Conservation (phyloP, 2,888 invertebrate species). For the Amiota mariae region DNA sequence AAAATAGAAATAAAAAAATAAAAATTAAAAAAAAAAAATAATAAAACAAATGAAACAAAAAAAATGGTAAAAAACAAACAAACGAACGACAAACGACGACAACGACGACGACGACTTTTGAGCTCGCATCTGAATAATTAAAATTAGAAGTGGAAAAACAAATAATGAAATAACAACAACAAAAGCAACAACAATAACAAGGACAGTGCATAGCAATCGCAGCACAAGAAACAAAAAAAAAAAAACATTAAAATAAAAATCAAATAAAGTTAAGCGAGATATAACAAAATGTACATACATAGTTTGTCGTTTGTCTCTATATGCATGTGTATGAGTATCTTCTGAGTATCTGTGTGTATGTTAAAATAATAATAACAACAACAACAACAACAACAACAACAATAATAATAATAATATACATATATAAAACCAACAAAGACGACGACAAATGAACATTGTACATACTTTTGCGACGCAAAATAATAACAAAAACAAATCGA, state of each 20-base stretch:
- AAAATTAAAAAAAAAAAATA: slow-evolving; percentile 15
- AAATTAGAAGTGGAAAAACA: slow-evolving; percentile 63
- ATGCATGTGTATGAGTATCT: too few species aligned
- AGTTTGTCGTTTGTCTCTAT: slow-evolving; percentile 7
- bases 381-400: slow-evolving; percentile 22
- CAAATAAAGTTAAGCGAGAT: slow-evolving; percentile 51
- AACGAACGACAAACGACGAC: background rate
- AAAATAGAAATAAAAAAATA: slow-evolving; percentile 35
- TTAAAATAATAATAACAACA: slow-evolving; percentile 14
- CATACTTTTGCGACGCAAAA: slow-evolving; percentile 30
- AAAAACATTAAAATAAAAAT: slow-evolving; percentile 41
- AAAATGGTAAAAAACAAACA: background rate
- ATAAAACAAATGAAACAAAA: slow-evolving; percentile 41
- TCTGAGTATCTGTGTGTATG: too few species aligned
- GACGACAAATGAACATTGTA: slow-evolving; percentile 58
- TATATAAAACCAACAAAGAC: slow-evolving; percentile 11
- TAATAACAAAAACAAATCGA: background rate
- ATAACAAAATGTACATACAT: slow-evolving; percentile 44
- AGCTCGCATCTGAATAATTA: slow-evolving; percentile 65
- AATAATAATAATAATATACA: slow-evolving; percentile 45
- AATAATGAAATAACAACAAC: slow-evolving; percentile 46
- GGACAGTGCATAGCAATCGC: background rate
- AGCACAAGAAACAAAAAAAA: slow-evolving; percentile 8
- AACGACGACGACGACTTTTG: slow-evolving; percentile 54
- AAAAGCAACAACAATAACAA: slow-evolving; percentile 26